Base-by-base conservation (phyloP, 2,113 vertebrate genomes). In the Ctenomys sociabilis region DNA sequence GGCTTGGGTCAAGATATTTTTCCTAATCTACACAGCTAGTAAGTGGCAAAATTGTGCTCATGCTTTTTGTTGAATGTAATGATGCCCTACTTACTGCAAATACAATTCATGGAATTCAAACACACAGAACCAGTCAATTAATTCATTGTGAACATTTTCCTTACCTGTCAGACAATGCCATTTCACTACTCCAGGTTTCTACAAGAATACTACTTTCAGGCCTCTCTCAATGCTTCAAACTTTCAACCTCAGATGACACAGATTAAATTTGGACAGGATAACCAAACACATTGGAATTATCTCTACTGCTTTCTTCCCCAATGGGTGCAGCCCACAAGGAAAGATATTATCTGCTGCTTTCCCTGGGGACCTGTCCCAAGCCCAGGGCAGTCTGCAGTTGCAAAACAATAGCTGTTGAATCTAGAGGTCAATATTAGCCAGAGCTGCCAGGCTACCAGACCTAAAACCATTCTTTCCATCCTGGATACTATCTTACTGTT, bases 201-300 rank as follows among this genome's bases (percentile, higher is more conserved):
- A 45, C 11, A 17, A 95, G 77, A n/a, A n/a, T n/a, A 59, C 32
- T 88, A 45, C 61, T 85, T 95, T 88, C 84, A 78, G 45, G 54
- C 43, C 68, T 89, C 43, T 84, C 82, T 82, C 26, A 57, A 35
- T 83, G 68, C 57, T 40, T 49, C 75, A 45, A 37, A 37, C 78
- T 7, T 64, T 93, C 80, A 9, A 37, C 30, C 30, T 91, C 80
- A 90, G 54, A 30, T 64, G 66, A 61, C 49, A 19, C 24, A 81
- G 84, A 84, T 26, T 57, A 28, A 43, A 83, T 49, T 7, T 85
- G 54, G 52, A n/a, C 12, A 7, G 26, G 19, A n/a, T 64, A 73
- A 54, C 13, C 63, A 43, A 61, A n/a, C 26, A 37, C 35, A 26
- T 12, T 32, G 57, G 26, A 61, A 68, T 80, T 16, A 59, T 43